These are phyloP conservation scores for Coelopa pilipes DNA, from an alignment of 2,888 invertebrate genomes.

Conservation along the genomic window DNA sequence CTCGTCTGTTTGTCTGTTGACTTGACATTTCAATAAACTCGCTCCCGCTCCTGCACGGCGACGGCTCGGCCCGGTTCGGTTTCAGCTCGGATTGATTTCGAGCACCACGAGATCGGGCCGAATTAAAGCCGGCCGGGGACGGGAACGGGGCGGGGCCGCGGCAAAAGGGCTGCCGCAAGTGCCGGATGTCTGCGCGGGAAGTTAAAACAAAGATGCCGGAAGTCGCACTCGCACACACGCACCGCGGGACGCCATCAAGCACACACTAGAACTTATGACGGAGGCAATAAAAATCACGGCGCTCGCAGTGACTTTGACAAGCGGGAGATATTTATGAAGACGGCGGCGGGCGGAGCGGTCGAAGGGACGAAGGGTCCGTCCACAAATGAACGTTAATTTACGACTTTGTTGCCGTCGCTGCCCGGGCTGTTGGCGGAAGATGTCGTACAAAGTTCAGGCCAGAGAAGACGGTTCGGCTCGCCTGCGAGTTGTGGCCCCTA, in stretches of 20 bases:
- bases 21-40: conserved; percentile 17
- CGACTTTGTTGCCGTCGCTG: conserved; percentile 14
- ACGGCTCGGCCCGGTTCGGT: too few species aligned
- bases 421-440: not conserved
- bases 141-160: too few species aligned
- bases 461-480: too few species aligned
- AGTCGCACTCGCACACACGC: too few species aligned
- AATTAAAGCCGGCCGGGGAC: not conserved
- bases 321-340: conserved; percentile 4
- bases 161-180: too few species aligned
- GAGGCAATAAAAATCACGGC: conserved; percentile 14
- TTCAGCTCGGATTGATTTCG: too few species aligned
- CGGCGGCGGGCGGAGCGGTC: not conserved
- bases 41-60: not conserved
- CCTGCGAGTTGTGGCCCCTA: too few species aligned
- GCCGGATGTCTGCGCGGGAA: too few species aligned
- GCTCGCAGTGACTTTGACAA: conserved; percentile 14
- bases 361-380: too few species aligned
- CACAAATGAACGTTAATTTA: conserved; percentile 13
- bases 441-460: too few species aligned
- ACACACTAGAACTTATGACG: conserved; percentile 11
- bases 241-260: too few species aligned
- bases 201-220: too few species aligned
- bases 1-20: conserved; percentile 4
- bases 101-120: not conserved